Evolutionary conservation across 2,797 vertebrate species (phyloP), one percentile per base, ranked within the genome.

Genomic region (Sebastes taczanowskii): DNA sequence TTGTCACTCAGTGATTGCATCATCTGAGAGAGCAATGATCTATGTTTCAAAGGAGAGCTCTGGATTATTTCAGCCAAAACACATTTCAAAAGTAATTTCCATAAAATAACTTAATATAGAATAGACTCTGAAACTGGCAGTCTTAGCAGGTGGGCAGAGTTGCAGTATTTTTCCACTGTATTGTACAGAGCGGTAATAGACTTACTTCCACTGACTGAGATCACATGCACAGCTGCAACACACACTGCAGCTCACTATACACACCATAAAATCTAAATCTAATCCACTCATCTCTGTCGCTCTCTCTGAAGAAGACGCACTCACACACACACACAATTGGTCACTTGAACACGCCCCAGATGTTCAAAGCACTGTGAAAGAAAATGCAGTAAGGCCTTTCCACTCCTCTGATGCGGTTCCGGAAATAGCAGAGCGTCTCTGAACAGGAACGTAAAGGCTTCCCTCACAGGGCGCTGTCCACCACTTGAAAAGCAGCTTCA

Each of bases 331-430:
- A 27, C 73, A 63, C 63, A 55, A 55, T 10, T 52, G 74, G 83
- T 82, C 79, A 87, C 78, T 85, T 53, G 55, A 86, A 65, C 67
- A 78, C n/a, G 18, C 63, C 81, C 84, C 83, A 86, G 84, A 89
- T 90, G 88, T 89, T 85, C 77, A 90, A 88, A 90, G 75, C 75
- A 3, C 79, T 78, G 78, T 74, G 74, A 86, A 82, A 81, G 74
- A 82, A 85, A 86, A 80, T 11, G 81, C 81, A 87, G 69, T 35
- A 4, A 67, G 71, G 68, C 71, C 63, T 88, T 85, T 81, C 81
- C 60, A 67, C 53, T 89, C 56, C 61, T 88, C 74, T 72, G 80
- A 86, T 75, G 71, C 77, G 64, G 77, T 61, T 82, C 81, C n/a
- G 61, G 84, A 88, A 85, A 90, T 78, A 83, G 80, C 66, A 59